Base-by-base conservation (phyloP, 2,888 invertebrate species). In the Ashinkailepas kermadecensis region DNA sequence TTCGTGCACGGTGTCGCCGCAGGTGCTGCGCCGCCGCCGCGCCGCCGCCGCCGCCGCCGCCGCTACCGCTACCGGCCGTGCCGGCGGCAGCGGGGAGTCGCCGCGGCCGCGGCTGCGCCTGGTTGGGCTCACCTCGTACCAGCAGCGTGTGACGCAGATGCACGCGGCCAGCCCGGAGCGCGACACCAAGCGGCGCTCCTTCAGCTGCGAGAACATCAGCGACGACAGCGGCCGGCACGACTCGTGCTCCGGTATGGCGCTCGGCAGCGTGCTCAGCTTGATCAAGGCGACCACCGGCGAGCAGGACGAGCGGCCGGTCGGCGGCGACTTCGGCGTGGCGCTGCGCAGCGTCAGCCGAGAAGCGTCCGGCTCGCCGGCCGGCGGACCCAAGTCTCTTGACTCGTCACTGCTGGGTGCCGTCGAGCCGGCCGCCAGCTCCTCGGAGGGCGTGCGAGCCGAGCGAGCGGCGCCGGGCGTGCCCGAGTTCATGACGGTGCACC, bases 381-480 rank as follows among this genome's bases (percentile, higher is more conserved):
- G 54, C 74, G 74, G 74, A 7, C 74, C 74, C 11, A 74, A 74
- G 74, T 74, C 74, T 15, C 74, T 74, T 18, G 74, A 74, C 74
- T 74, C 74, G 54, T 74, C 54, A 7, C 74, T 74, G 74, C 18
- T 74, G 1, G 11, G 74, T 6, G 6, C 54, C 10, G 54, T 23
- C 74, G 74, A 54, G 54, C 54, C 21, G 18, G 74, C 54, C 18
- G 54, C 11, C 74, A 18, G 18, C 74, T 54, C 74, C 74, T n/a
- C 18, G 3, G 8, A 74, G 54, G 54, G 54, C 74, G 23, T 7
- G 11, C 54, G 39, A 39, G 39, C 54, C 74, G 18, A 54, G 18
- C 18, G 74, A 74, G 74, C 59, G 59, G 59, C 15, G 59, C 59
- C 54, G 54, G 9, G 54, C 8, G 3, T 54, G 74, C 74, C 74